phyloP scores from a whole-genome alignment of 2,888 invertebrate species.

The Ptychoptera albimana region DNA sequence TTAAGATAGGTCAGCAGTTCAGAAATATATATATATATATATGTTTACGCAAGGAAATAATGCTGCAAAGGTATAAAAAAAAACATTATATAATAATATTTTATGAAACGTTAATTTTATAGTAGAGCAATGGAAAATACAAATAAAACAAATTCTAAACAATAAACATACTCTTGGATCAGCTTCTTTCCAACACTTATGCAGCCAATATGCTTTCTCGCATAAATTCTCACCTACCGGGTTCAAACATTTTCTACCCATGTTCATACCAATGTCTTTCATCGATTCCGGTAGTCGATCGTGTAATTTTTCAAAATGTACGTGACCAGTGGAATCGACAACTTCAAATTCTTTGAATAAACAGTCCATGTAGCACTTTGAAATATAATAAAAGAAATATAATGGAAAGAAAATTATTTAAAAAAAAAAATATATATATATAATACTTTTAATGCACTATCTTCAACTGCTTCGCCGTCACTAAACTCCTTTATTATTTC shows the following conservation, averaged over 20 bases:
- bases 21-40: too few relatives aligned
- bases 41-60: too few relatives aligned
- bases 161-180: constrained; percentile 19
- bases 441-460: constrained; percentile 20
- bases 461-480: constrained; percentile 28
- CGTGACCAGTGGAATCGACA: constrained; percentile 27
- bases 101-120: too few relatives aligned
- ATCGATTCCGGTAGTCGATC: constrained; percentile 19
- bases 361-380: constrained; percentile 30
- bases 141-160: too few relatives aligned
- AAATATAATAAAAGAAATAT: too few relatives aligned
- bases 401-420: too few relatives aligned
- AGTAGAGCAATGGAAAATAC: too few relatives aligned
- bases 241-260: constrained; percentile 22
- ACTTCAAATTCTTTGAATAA: constrained; percentile 27
- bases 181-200: constrained; percentile 23
- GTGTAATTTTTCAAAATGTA: constrained; percentile 24
- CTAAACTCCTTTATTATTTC: constrained; percentile 29
- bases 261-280: constrained; percentile 20
- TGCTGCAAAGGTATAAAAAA: too few relatives aligned
- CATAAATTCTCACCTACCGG: constrained; percentile 25
- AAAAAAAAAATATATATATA: background rate
- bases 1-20: too few relatives aligned
- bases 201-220: constrained; percentile 28
- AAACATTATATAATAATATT: too few relatives aligned